Conservation (phyloP, 1,140 invertebrate species). For the Trinorchestia longiramus region DNA sequence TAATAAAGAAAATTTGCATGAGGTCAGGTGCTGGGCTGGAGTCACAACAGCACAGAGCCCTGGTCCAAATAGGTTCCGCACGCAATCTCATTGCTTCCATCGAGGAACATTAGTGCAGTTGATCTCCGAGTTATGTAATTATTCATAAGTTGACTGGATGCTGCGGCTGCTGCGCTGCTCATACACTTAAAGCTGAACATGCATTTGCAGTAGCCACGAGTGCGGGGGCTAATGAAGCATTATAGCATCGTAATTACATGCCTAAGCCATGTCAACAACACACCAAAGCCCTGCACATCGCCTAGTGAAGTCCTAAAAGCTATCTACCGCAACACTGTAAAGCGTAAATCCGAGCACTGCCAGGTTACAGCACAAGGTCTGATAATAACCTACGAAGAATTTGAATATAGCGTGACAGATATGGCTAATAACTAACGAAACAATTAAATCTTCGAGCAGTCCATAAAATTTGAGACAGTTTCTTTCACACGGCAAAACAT, state of each 20-base stretch:
- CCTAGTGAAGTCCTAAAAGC: not conserved
- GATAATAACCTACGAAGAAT: not conserved
- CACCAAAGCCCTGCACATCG: not conserved
- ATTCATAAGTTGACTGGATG: not conserved
- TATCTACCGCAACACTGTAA: too few species aligned
- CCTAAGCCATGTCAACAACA: not conserved
- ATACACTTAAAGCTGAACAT: not conserved
- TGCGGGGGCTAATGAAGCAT: not conserved
- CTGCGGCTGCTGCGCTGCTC: too few species aligned
- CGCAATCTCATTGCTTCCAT: not conserved
- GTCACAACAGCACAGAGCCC: not conserved
- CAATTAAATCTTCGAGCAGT: too few species aligned
- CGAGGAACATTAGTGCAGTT: not conserved
- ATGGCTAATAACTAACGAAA: too few species aligned
- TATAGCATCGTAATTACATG: not conserved
- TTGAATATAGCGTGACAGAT: not conserved
- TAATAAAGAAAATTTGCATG: too few species aligned
- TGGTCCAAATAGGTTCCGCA: not conserved
- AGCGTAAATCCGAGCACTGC: too few species aligned
- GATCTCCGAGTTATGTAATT: not conserved
- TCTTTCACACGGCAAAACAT: too few species aligned
- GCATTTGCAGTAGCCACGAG: not conserved
- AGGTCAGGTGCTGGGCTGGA: too few species aligned
- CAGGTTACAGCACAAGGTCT: not conserved
- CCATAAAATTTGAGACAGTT: too few species aligned